Evolutionary conservation across 2,113 vertebrate genomes (phyloP).

Genomic region (Corydoras maculifer): DNA sequence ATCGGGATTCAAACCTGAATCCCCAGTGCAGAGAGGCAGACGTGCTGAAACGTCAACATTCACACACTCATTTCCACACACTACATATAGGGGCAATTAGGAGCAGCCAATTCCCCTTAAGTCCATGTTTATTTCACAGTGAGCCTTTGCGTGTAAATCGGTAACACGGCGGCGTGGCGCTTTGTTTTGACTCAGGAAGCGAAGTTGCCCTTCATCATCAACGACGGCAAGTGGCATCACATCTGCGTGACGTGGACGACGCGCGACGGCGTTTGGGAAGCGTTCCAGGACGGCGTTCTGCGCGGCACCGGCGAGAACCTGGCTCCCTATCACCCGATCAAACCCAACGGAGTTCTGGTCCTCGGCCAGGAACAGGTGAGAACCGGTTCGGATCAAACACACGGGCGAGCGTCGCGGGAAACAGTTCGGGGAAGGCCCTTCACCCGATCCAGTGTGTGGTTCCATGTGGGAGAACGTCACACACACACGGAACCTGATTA

Average conservation of each 20-base stretch:
- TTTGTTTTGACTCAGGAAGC: slow-evolving; percentile 72
- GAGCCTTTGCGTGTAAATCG: no score
- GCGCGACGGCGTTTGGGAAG: slow-evolving; percentile 92
- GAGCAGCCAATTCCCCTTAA: no score
- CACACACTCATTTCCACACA: no score
- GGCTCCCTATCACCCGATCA: slow-evolving; percentile 93
- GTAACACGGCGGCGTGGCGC: not conserved
- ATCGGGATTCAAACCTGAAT: no score
- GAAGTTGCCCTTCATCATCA: slow-evolving; percentile 88
- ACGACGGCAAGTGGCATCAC: slow-evolving; percentile 95
- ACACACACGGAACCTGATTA: no score
- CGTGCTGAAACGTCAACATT: no score
- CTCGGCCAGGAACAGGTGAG: slow-evolving; percentile 93
- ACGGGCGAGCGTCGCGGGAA: not conserved
- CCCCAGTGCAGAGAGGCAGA: no score
- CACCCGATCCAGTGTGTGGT: no score
- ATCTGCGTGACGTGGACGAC: slow-evolving; percentile 96
- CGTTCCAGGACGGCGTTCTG: slow-evolving; percentile 88
- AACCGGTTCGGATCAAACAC: not conserved
- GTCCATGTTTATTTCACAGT: no score
- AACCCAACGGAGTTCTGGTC: slow-evolving; percentile 89
- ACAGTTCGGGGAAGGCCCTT: no score
- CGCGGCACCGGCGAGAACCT: slow-evolving; percentile 86
- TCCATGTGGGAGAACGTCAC: no score
- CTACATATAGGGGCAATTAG: no score